Evolutionary conservation across 2,113 vertebrate genomes (phyloP).

Genomic region (Scomber colias): DNA sequence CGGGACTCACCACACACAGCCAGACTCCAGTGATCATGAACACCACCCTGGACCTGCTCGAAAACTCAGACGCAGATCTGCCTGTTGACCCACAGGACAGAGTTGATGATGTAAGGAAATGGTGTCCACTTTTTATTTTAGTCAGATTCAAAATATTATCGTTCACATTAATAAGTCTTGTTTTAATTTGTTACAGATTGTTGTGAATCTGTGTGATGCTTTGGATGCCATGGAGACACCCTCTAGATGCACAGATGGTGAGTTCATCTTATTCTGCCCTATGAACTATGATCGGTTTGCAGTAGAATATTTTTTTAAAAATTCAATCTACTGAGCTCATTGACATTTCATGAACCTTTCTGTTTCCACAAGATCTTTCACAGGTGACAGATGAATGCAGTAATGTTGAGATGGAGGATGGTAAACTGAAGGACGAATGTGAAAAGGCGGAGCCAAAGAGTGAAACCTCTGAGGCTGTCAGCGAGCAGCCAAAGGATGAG

Average conservation of each 20-base stretch:
- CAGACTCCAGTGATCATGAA: slow-evolving; percentile 63
- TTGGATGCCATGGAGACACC: slow-evolving; percentile 83
- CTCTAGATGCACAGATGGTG: slow-evolving; percentile 79
- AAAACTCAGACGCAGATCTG: slow-evolving; percentile 68
- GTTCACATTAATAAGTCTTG: background rate
- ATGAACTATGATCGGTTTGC: background rate
- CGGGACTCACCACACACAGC: background rate
- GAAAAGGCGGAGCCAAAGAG: background rate
- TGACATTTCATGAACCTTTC: background rate
- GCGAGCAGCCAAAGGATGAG: slow-evolving; percentile 17
- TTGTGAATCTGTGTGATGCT: slow-evolving; percentile 84
- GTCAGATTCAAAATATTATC: background rate
- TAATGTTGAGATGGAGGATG: slow-evolving; percentile 15
- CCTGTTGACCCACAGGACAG: slow-evolving; percentile 60
- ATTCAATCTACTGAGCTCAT: background rate
- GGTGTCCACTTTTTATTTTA: background rate
- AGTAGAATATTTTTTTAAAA: background rate
- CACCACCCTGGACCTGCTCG: slow-evolving; percentile 77
- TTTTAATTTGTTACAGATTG: slow-evolving; percentile 60
- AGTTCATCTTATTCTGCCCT: slow-evolving; percentile 43
- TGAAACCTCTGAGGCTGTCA: background rate
- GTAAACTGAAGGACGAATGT: slow-evolving; percentile 23
- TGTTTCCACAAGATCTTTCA: slow-evolving; percentile 20
- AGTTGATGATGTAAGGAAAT: slow-evolving; percentile 78
- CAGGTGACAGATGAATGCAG: slow-evolving; percentile 31